Evolutionary conservation across 2,797 vertebrate species (phyloP), one percentile per base, ranked within the genome.

Genomic region (Psittacula derbiana): DNA sequence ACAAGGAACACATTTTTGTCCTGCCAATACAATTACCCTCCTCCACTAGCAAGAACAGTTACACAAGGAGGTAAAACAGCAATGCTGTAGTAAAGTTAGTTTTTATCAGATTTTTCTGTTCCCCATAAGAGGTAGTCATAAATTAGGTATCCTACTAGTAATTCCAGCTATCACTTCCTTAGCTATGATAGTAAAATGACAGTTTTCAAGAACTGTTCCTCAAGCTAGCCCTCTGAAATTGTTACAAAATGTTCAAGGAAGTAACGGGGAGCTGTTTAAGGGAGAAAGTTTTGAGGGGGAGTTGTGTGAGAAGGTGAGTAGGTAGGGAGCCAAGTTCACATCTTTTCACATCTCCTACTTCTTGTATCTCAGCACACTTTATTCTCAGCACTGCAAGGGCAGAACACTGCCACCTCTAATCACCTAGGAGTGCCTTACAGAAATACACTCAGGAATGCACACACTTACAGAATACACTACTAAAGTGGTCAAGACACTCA

Each of bases 371-470:
- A 55, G 41, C 28, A 36, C 24, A 9, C 23, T 24, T 12, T 6
- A 33, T 30, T 25, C 6, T 31, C 61, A 78, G 33, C 10, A 31
- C 10, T 17, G 43, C 36, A 58, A 53, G 27, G 4, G 30, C 82
- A 88, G 36, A 85, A 47, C 19, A 6, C 6, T n/a, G 46, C 7
- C 53, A 65, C 15, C 46, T 75, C n/a, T 40, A 57, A 57, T 21
- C n/a, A 46, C 7, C 10, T 8, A 15, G 31, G 25, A 38, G 8
- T 1, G 8, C 27, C 38, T 52, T 27, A 30, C 8, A 18, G 58
- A 52, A 64, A 73, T 5, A 14, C 0, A 0, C 43, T 62, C 50
- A 50, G 52, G 43, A 58, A 81, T 8, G n/a, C 6, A 12, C 0
- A 15, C 0, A 1, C 4, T 74, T 41, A 38, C 5, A 11, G 33